These are phyloP conservation scores for Achatina immaculata DNA, from an alignment of 1,140 invertebrate species.

Conservation along the genomic window DNA sequence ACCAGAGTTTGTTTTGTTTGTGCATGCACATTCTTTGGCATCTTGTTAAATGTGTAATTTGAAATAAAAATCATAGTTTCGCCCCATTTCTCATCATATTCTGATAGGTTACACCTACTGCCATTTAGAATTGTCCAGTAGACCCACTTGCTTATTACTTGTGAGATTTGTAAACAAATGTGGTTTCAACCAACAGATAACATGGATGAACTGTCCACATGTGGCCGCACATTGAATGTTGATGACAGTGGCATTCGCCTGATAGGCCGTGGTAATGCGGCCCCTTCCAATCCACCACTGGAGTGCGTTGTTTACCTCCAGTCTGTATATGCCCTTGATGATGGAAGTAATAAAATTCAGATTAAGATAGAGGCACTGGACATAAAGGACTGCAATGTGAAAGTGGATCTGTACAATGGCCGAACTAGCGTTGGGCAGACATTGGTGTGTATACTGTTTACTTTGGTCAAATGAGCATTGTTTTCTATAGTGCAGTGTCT, in stretches of 20 bases:
- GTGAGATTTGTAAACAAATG: too few species aligned
- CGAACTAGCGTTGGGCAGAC: slow-evolving; percentile 31
- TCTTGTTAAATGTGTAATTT: too few species aligned
- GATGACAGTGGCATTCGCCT: slow-evolving; percentile 49
- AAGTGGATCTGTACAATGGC: slow-evolving; percentile 50
- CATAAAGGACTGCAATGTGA: slow-evolving; percentile 53
- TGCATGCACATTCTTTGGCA: too few species aligned
- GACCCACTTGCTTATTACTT: too few species aligned
- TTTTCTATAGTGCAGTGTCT: too few species aligned
- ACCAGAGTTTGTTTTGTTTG: too few species aligned
- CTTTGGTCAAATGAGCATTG: too few species aligned
- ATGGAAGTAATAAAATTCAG: slow-evolving; percentile 48
- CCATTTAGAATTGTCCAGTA: too few species aligned
- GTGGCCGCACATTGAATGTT: slow-evolving; percentile 44
- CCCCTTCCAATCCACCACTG: slow-evolving; percentile 48
- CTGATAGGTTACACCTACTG: too few species aligned
- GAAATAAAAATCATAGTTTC: too few species aligned
- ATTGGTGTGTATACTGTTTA: slow-evolving; percentile 35
- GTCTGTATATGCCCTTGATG: slow-evolving; percentile 48
- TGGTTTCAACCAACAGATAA: too few species aligned
- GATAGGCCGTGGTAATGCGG: slow-evolving; percentile 44
- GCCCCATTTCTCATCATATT: too few species aligned
- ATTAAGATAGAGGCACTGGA: slow-evolving; percentile 44
- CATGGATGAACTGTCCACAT: slow-evolving; percentile 49
- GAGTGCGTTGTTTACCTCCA: slow-evolving; percentile 46